Evolutionary conservation across 2,888 invertebrate species (phyloP).

Genomic region (Chalcosyrphus nemorum): DNA sequence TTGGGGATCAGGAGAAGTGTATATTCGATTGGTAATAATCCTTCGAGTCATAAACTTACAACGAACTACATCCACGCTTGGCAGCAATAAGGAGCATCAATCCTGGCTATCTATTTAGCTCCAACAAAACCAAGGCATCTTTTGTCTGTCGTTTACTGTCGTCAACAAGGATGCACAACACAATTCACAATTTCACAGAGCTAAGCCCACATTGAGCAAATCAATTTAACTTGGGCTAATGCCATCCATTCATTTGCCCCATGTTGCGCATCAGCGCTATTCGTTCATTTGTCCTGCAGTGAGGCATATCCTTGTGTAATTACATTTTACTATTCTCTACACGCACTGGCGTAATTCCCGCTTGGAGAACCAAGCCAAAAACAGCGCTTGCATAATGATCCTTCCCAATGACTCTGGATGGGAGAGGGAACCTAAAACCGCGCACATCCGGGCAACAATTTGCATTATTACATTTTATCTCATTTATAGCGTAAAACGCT

Average conservation of each 20-base stretch:
- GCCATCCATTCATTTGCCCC: slow-evolving; percentile 25
- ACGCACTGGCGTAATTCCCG: no score
- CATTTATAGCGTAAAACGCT: slow-evolving; percentile 9
- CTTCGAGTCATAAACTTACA: no score
- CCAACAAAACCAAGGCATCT: background rate
- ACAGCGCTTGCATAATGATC: slow-evolving; percentile 29
- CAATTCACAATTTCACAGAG: background rate
- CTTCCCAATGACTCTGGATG: background rate
- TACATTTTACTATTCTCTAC: slow-evolving; percentile 44
- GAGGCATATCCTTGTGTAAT: slow-evolving; percentile 42
- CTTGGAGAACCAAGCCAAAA: background rate
- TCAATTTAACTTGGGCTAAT: slow-evolving; percentile 15
- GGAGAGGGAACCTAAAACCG: no score
- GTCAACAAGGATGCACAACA: no score
- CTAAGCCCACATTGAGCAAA: background rate
- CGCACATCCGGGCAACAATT: slow-evolving; percentile 18
- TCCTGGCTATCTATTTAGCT: no score
- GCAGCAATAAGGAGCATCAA: no score
- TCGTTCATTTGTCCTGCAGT: slow-evolving; percentile 47
- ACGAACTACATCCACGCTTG: no score
- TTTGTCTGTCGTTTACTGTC: background rate
- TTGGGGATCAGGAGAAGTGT: background rate
- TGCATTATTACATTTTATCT: slow-evolving; percentile 69
- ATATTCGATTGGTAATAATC: background rate
- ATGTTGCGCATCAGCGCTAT: slow-evolving; percentile 49